Percentiles rank a stretch among this genome's conserved stretches.
Conservation (phyloP, 2,797 vertebrate genomes). For the Ctenopoma kingsleyae region DNA sequence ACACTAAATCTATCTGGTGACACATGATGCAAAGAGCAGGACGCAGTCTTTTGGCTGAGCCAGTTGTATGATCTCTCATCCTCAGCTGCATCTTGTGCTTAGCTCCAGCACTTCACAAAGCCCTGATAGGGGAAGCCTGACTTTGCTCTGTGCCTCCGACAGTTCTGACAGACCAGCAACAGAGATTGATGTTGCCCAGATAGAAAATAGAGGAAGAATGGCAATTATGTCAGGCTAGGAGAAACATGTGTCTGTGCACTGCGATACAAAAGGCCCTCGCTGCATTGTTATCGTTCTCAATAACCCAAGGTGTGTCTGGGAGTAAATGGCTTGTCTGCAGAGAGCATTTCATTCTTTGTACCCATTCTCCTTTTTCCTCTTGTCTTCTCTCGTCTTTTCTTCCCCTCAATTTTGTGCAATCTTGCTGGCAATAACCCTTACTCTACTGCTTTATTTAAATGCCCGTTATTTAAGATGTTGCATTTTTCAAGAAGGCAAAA, state of each 20-base stretch:
- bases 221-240: constrained; percentile 87
- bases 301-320: constrained; percentile 85
- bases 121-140: constrained; percentile 68
- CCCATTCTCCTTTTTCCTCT: constrained; percentile 19
- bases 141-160: constrained; percentile 76
- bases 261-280: constrained; percentile 76
- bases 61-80: constrained; percentile 77
- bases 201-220: constrained; percentile 87
- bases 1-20: constrained; percentile 70
- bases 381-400: constrained; percentile 9
- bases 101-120: constrained; percentile 74
- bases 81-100: constrained; percentile 73
- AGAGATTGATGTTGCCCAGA: constrained; percentile 87
- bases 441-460: constrained; percentile 28
- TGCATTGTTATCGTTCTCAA: constrained; percentile 86
- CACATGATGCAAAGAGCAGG: constrained; percentile 70
- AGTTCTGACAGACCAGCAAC: constrained; percentile 84
- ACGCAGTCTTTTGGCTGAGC: constrained; percentile 72
- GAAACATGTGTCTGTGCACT: constrained; percentile 84
- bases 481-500: constrained; percentile 5
- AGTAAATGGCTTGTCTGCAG: constrained; percentile 84
- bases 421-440: background rate
- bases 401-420: constrained; percentile 4
- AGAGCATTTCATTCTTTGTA: constrained; percentile 68
- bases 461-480: constrained; percentile 23